Evolutionary conservation across 2,888 invertebrate genomes (phyloP), one percentile per base, ranked within the genome.

Genomic region (Athalia cordata): DNA sequence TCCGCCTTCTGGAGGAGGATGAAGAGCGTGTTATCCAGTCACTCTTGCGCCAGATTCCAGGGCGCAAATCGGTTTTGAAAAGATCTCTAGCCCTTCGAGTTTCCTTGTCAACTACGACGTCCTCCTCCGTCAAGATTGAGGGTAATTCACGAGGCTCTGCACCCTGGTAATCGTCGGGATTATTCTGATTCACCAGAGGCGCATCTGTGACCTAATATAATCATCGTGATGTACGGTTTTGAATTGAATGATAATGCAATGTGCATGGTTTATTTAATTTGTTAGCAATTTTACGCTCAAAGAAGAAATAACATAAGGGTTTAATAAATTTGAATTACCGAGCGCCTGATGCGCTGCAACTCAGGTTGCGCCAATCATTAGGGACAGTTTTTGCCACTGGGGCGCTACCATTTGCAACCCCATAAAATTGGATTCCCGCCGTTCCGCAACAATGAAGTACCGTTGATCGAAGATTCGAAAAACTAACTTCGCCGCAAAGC

Each of bases 81-180:
- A 83, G 82, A 3, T 79, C 84, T 76, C 79, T 84, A 67, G 80
- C 79, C 52, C 82, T 81, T 6, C 84, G 83, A 47, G 82, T 86
- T 65, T 88, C 88, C 77, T 87, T 87, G 4, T 86, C 83, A 11
- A 88, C 86, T 11, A 87, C 81, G 77, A 86, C 87, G 68, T 85
- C 86, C 64, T 87, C 87, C 65, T 86, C 85, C 5, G 86, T 83
- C 11, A 70, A 29, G 62, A 11, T 49, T 66, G 13, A 82, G 81
- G 61, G 79, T 7, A 82, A 49, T 68, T 85, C 84, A 0, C 89
- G 86, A 3, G 89, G 89, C 64, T 89, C 88, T 5, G 84, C 77
- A 11, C 80, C 84, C n/a, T 86, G 87, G 77, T 86, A 85, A 43
- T 83, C 83, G 3, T 72, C 47, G 4, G 59, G 13, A 2, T 45